Percentiles rank a stretch among this genome's conserved stretches.
Conservation (phyloP, 37 sponge, comb jelly and placozoan species). For the Theonella swinhoei region DNA sequence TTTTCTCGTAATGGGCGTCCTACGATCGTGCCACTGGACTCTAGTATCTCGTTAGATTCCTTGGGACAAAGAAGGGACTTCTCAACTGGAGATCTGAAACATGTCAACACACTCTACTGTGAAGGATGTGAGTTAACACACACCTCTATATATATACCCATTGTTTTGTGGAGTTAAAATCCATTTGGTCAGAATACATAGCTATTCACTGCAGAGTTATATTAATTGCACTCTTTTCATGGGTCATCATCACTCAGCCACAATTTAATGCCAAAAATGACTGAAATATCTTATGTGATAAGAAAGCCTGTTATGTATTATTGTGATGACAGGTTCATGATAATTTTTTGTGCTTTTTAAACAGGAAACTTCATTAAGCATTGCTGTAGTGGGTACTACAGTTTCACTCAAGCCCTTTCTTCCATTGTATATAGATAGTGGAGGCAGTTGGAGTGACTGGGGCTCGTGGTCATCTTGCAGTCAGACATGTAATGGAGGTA, state of each 20-base stretch:
- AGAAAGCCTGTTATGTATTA: neutral
- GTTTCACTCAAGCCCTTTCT: too few relatives aligned
- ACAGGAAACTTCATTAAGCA: too few relatives aligned
- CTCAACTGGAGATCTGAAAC: conserved; percentile 46
- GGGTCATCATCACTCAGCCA: neutral
- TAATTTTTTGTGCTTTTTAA: too few relatives aligned
- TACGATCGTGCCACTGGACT: conserved; percentile 56
- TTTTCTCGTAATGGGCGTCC: conserved; percentile 58
- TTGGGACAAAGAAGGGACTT: conserved; percentile 67
- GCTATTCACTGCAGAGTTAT: too few relatives aligned
- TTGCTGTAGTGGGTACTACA: too few relatives aligned
- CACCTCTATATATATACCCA: neutral
- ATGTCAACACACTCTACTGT: conserved; percentile 59
- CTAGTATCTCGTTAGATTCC: conserved; percentile 7
- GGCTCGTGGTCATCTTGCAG: conserved; percentile 63
- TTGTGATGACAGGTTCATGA: too few relatives aligned
- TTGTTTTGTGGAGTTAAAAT: neutral
- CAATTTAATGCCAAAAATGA: neutral
- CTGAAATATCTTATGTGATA: neutral
- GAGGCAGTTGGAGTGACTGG: conserved; percentile 53
- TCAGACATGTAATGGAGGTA: conserved; percentile 61
- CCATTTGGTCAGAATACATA: neutral
- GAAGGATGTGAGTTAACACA: conserved; percentile 1
- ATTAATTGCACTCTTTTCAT: too few relatives aligned
- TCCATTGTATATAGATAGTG: neutral